Conservation (phyloP, 1,140 invertebrate species). For the Cyclargus thomasi region DNA sequence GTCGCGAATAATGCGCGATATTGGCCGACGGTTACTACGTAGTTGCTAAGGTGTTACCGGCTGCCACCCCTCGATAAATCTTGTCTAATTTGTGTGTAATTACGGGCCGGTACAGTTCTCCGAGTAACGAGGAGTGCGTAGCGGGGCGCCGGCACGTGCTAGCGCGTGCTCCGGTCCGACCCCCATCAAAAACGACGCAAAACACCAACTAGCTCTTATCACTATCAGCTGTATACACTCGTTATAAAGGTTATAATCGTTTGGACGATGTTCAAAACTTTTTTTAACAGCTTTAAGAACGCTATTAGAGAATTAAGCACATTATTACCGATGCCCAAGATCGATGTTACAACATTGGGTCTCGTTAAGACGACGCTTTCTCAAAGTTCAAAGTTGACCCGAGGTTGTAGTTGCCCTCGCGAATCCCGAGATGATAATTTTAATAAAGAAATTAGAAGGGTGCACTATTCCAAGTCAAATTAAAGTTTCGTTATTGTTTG, state of each 20-base stretch:
- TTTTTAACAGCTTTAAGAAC: slow-evolving; percentile 36
- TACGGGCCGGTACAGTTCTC: slow-evolving; percentile 69
- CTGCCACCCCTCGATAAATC: slow-evolving; percentile 70
- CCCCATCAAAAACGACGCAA: slow-evolving; percentile 27
- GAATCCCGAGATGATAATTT: slow-evolving; percentile 64
- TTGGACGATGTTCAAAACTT: slow-evolving; percentile 24
- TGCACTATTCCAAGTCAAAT: slow-evolving; percentile 58
- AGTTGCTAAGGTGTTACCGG: slow-evolving; percentile 68
- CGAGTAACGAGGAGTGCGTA: slow-evolving; percentile 69
- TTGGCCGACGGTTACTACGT: slow-evolving; percentile 72
- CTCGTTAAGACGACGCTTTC: slow-evolving; percentile 40
- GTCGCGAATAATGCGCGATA: slow-evolving; percentile 66
- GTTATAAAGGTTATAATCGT: slow-evolving; percentile 33
- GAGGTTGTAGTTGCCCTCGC: slow-evolving; percentile 57
- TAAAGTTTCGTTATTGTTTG: slow-evolving; percentile 62
- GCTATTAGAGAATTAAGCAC: slow-evolving; percentile 42
- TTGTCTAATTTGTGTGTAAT: slow-evolving; percentile 76
- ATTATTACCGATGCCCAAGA: slow-evolving; percentile 41
- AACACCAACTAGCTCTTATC: not conserved
- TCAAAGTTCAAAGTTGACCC: slow-evolving; percentile 47
- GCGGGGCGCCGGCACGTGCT: slow-evolving; percentile 68
- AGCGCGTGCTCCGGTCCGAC: slow-evolving; percentile 45
- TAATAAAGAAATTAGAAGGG: slow-evolving; percentile 62
- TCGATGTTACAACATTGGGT: slow-evolving; percentile 36
- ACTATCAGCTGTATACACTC: slow-evolving; percentile 25